Evolutionary conservation across 2,888 invertebrate genomes (phyloP), one percentile per base, ranked within the genome.

Genomic region (Thalpophila matura): DNA sequence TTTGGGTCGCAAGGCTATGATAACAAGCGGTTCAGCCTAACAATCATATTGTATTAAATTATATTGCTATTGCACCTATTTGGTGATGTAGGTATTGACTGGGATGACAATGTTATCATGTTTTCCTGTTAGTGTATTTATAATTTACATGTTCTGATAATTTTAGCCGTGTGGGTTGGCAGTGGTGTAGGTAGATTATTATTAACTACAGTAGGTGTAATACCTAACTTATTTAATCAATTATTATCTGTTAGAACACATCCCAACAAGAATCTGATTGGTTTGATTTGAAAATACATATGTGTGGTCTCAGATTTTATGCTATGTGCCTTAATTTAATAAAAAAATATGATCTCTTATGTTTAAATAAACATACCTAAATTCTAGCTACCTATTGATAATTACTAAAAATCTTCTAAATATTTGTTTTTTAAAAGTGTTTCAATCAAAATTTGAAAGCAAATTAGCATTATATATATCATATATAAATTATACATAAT

Each of bases 41-140:
- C 38, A 51, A 69, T 51, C 49, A 63, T 50, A 62, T 69, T 64
- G 66, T 66, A 50, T 37, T 20, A 53, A 35, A 49, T 47, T 65
- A 26, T 46, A 50, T 58, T 56, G 35, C 42, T 43, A 26, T 12
- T 62, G 58, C 59, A 55, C 68, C 46, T 57, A 77, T 74, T 69
- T 47, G 47, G 50, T 37, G 26, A 35, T 57, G 54, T n/a, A n/a
- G n/a, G n/a, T 69, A 72, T 68, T 78, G 66, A 77, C 79, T 74
- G 62, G 59, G 55, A 62, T 66, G 38, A 74, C 69, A 74, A 76
- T 80, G 71, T 64, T 75, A 77, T 47, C 55, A 65, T 40, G 59
- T 83, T 83, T 84, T 84, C 81, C 83, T 84, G 78, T 75, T 67
- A 43, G 57, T 57, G 16, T 74, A 56, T 62, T 63, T 56, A 62